Conservation (phyloP, 2,888 invertebrate species). For the Spilosoma lubricipeda region DNA sequence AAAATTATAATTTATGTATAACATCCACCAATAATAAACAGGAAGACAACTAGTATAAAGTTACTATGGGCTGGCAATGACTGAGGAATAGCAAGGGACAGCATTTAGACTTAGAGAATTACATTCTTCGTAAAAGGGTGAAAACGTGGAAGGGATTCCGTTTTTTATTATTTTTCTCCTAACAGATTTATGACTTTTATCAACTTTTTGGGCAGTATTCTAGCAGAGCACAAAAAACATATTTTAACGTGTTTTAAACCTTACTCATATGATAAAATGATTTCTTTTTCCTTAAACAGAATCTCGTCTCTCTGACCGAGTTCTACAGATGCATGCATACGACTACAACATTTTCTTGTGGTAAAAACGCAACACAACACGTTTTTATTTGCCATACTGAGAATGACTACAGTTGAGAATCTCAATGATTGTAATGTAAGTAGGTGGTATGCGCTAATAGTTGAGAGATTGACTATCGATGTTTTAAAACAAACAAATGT, state of each 20-base stretch:
- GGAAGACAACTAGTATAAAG: too few relatives aligned
- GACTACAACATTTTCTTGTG: conserved; percentile 13
- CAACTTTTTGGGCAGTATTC: neutral
- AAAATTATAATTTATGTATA: neutral
- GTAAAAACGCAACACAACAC: conserved; percentile 10
- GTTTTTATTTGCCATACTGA: conserved; percentile 20
- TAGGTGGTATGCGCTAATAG: conserved; percentile 55
- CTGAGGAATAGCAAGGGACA: too few relatives aligned
- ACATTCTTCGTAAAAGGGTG: too few relatives aligned
- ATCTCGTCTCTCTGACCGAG: conserved; percentile 2
- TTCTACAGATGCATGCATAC: conserved; percentile 10
- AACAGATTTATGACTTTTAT: neutral
- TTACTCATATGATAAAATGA: neutral
- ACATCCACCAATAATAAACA: neutral
- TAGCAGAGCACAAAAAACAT: neutral
- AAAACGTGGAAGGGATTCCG: too few relatives aligned
- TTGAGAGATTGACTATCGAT: conserved; percentile 40
- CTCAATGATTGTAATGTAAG: conserved; percentile 53
- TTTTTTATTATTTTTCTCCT: neutral
- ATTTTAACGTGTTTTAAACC: neutral
- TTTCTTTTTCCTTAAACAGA: neutral
- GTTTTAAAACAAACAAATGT: conserved; percentile 28
- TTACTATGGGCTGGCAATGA: too few relatives aligned
- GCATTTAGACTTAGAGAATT: too few relatives aligned
- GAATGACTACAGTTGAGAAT: conserved; percentile 49